phyloP scores from a whole-genome alignment of 2,113 vertebrate genomes.

The Malaclemys terrapin region DNA sequence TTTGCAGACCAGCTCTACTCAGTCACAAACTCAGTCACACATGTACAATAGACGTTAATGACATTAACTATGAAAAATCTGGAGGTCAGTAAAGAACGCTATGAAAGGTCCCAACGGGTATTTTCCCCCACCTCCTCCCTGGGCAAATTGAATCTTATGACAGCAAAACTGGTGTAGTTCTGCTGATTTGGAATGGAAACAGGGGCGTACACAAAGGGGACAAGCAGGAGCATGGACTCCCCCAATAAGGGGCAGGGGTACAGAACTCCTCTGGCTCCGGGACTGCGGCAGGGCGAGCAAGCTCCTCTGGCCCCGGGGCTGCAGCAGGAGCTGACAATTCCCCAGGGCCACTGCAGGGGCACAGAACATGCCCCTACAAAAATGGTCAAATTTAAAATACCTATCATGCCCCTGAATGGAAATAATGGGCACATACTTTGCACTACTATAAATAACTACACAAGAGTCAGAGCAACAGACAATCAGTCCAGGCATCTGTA shows the following conservation, averaged over 20 bases:
- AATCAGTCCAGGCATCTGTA: not conserved
- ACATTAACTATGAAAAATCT: not conserved
- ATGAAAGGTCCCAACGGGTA: rapidly evolving
- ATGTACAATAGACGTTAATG: rapidly evolving
- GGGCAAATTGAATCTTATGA: not conserved
- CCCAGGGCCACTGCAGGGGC: too few relatives aligned
- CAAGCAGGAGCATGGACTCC: too few relatives aligned
- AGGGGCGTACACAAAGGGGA: too few relatives aligned
- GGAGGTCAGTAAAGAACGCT: not conserved
- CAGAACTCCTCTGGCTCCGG: too few relatives aligned
- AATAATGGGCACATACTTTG: not conserved
- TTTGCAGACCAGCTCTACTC: not conserved
- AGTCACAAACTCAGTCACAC: not conserved
- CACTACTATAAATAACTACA: not conserved
- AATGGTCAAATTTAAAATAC: too few relatives aligned
- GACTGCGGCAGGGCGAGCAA: too few relatives aligned
- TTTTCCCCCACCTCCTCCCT: not conserved
- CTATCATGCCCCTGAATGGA: not conserved
- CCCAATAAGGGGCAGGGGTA: too few relatives aligned
- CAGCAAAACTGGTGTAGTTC: not conserved
- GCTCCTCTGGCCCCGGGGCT: too few relatives aligned
- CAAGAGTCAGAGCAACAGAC: not conserved
- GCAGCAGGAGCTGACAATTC: too few relatives aligned
- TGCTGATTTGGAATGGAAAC: not conserved
- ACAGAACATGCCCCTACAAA: too few relatives aligned